These are phyloP conservation scores for Rhinogobio ventralis DNA, from an alignment of 2,797 vertebrate genomes.

Conservation along the genomic window DNA sequence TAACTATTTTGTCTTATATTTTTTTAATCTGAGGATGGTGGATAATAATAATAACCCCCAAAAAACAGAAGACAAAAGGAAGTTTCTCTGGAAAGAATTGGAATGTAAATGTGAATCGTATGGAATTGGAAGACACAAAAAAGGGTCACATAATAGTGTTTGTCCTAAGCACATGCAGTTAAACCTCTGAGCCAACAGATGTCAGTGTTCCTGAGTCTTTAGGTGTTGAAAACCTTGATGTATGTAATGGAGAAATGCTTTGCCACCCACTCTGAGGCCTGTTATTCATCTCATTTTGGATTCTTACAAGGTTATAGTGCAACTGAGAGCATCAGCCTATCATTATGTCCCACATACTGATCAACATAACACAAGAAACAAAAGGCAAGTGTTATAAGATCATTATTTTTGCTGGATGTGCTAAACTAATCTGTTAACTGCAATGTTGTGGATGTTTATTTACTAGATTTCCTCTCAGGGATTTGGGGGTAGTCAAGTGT, in stretches of 20 bases:
- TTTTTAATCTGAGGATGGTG: background rate
- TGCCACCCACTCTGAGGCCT: background rate
- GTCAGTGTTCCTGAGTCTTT: constrained; percentile 74
- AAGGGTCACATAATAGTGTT: background rate
- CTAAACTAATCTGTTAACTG: background rate
- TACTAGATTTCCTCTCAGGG: constrained; percentile 7
- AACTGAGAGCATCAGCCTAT: constrained; percentile 20
- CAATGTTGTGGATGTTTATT: background rate
- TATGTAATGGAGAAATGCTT: constrained; percentile 16
- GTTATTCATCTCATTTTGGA: constrained; percentile 22
- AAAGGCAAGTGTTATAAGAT: constrained; percentile 10
- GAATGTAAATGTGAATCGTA: background rate
- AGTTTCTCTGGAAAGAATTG: background rate
- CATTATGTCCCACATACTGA: background rate
- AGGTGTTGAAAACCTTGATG: constrained; percentile 9
- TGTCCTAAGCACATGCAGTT: constrained; percentile 63
- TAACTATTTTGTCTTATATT: background rate
- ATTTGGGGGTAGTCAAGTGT: background rate
- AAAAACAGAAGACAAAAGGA: background rate
- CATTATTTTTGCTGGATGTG: background rate
- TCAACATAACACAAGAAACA: constrained; percentile 18
- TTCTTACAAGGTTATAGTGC: constrained; percentile 18
- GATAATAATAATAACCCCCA: background rate
- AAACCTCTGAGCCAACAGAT: constrained; percentile 73
- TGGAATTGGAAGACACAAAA: background rate